phyloP scores from a whole-genome alignment of 1,140 invertebrate genomes.

The Drosophila kanapiae region DNA sequence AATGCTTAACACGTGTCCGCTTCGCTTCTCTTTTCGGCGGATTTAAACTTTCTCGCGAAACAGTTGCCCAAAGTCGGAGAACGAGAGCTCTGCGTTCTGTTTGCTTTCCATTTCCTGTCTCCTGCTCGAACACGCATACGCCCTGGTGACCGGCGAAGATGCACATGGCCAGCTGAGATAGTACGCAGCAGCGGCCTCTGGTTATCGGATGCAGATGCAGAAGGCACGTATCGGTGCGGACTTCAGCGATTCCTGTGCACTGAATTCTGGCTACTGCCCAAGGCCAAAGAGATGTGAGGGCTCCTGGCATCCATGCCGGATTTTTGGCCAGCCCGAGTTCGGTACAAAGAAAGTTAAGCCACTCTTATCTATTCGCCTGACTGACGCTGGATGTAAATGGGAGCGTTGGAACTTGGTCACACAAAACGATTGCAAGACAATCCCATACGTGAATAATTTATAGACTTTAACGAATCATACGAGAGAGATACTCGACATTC shows the following conservation, averaged over 20 bases:
- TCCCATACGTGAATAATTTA: conserved; percentile 1
- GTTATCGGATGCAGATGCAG: conserved; percentile 1
- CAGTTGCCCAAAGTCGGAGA: background rate
- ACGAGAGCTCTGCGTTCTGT: background rate
- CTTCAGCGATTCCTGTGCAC: conserved; percentile 18
- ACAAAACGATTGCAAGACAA: background rate
- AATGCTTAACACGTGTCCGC: conserved; percentile 56
- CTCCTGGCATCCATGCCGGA: conserved; percentile 4
- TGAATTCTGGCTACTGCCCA: conserved; percentile 26
- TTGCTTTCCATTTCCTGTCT: conserved; percentile 7
- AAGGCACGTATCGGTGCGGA: conserved; percentile 48
- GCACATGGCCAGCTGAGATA: conserved; percentile 43
- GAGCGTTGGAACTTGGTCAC: background rate
- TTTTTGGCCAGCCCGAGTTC: conserved; percentile 25
- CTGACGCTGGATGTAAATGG: conserved; percentile 20
- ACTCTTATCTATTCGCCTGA: conserved; percentile 34
- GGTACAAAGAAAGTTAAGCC: conserved; percentile 24
- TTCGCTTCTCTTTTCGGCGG: background rate
- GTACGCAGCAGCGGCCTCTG: conserved; percentile 27
- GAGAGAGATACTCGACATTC: too few species aligned
- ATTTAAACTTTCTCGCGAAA: background rate
- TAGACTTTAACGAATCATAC: background rate
- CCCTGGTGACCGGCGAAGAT: conserved; percentile 34
- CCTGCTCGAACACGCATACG: conserved; percentile 47
- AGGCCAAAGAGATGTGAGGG: conserved; percentile 29